Evolutionary conservation across 2,113 vertebrate genomes (phyloP).

Genomic region (Platysteira castanea): DNA sequence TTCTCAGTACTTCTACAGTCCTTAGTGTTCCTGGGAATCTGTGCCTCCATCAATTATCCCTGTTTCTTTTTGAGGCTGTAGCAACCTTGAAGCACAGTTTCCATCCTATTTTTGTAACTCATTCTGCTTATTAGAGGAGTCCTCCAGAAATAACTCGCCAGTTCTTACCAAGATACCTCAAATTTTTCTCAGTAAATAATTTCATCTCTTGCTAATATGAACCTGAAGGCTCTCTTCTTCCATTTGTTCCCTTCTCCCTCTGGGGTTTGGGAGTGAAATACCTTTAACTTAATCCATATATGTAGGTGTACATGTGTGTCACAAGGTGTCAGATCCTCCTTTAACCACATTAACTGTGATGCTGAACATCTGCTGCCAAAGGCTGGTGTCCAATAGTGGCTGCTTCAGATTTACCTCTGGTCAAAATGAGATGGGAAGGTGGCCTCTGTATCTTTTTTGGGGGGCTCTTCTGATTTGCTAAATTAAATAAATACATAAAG

Average conservation of each 20-base stretch:
- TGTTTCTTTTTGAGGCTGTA: background rate
- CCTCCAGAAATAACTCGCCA: background rate
- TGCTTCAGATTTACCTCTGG: background rate
- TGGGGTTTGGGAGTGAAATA: background rate
- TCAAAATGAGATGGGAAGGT: background rate
- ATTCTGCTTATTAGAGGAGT: background rate
- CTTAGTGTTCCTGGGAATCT: constrained; percentile 13
- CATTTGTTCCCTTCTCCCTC: background rate
- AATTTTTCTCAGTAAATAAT: background rate
- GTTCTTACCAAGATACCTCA: background rate
- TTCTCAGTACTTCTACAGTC: constrained; percentile 16
- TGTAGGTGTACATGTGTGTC: background rate
- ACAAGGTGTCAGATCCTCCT: background rate
- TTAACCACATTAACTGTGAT: background rate
- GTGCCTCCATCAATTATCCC: constrained; percentile 23
- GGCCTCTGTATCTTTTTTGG: background rate
- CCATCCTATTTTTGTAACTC: constrained; percentile 7
- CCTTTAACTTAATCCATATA: background rate
- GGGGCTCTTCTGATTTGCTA: background rate
- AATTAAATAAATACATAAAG: background rate
- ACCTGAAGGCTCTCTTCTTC: background rate
- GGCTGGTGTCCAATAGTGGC: background rate
- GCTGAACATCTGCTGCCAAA: background rate
- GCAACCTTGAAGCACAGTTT: constrained; percentile 2
- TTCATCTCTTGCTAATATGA: background rate